Base-by-base conservation (phyloP, 2,797 vertebrate genomes). In the Poeciliopsis paucimaculata region DNA sequence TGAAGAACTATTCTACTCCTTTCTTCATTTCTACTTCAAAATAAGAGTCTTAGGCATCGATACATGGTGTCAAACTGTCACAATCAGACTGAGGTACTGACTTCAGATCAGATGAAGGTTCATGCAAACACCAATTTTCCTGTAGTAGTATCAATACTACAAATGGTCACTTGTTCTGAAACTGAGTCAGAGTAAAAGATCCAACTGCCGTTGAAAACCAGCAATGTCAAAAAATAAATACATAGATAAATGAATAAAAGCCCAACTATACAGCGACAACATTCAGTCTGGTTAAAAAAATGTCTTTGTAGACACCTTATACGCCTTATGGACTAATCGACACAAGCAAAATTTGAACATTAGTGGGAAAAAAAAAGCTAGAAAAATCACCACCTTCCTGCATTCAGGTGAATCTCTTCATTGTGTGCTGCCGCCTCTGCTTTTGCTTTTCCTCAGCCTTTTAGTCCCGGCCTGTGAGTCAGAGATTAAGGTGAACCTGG, bases 401-500 rank as follows among this genome's bases (percentile, higher is more conserved):
- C 31, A 11, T 20, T 23, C 36, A 23, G 34, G 7, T 66, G 31
- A 10, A 66, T 39, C 36, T 66, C 62, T 39, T 66, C 62, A 66
- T 36, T 20, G 34, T 23, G 34, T 11, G 34, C 34, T 39, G 39
- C 31, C 62, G 4, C 31, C 1, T 20, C 18, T 66, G 16, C 62
- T 55, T 72, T 45, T 45, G 70, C 43, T 72, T n/a, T 13, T 18
- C 28, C 36, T 34, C 46, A 2, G 60, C 66, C 51, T 10, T 20
- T 9, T 13, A 0, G 15, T 34, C 9, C 64, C 60, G 79, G 70
- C 80, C 83, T 84, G 71, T 45, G 55, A 71, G 79, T 75, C 74
- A 46, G 57, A 77, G 70, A 78, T 62, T 60, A 72, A 80, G 76
- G 45, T 75, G 76, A 83, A 77, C 64, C 66, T 66, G 60, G 18